Conservation (phyloP, 2,113 vertebrate species). For the Cygnus buccinator region DNA sequence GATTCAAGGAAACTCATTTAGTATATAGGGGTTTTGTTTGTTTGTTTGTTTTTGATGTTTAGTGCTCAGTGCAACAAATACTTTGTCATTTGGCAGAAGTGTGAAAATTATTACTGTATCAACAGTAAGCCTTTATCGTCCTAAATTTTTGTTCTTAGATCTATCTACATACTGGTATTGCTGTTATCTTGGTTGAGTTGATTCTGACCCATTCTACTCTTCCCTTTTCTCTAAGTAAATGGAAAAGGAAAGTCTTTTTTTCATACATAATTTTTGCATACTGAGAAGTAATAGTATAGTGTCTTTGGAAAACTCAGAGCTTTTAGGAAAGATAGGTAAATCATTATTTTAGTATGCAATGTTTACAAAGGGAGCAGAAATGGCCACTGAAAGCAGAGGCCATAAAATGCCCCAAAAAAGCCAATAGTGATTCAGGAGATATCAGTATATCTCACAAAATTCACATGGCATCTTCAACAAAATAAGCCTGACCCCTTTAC, state of each 20-base stretch:
- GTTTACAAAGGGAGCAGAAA: not conserved
- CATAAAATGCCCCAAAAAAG: not conserved
- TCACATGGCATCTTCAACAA: not conserved
- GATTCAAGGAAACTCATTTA: not conserved
- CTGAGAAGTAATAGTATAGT: not conserved
- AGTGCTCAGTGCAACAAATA: not conserved
- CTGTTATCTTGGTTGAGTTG: not conserved
- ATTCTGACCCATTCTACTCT: not conserved
- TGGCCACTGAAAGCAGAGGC: not conserved
- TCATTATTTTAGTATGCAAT: not conserved
- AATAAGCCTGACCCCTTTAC: not conserved
- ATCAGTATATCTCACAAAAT: not conserved
- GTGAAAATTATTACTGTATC: not conserved
- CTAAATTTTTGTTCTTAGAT: not conserved
- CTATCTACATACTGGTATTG: not conserved
- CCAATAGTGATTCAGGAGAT: not conserved
- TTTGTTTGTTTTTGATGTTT: not conserved
- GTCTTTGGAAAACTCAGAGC: not conserved
- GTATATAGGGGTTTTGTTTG: not conserved
- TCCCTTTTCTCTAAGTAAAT: not conserved
- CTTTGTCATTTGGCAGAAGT: not conserved
- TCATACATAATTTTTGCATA: not conserved
- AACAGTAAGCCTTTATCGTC: not conserved
- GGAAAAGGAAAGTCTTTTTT: not conserved
- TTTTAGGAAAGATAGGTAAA: not conserved